These are phyloP conservation scores for Phenacoccus solenopsis DNA, from an alignment of 1,140 invertebrate genomes.

Conservation along the genomic window DNA sequence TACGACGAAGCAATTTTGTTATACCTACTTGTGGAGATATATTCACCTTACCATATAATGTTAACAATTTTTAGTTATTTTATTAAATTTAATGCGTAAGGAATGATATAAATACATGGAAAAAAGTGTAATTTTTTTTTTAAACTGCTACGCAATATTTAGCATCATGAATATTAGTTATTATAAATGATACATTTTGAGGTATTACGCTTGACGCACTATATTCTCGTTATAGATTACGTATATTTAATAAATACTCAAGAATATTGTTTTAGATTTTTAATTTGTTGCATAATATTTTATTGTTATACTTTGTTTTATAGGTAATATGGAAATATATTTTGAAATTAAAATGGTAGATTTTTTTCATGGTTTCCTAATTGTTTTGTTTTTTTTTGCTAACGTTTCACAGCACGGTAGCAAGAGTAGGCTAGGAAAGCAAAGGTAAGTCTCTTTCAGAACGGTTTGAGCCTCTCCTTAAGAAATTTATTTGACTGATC, in stretches of 20 bases:
- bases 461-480: too few species aligned
- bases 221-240: not conserved
- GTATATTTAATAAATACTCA: conserved; percentile 8
- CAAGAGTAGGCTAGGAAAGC: too few species aligned
- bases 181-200: not conserved
- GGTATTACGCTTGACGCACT: not conserved
- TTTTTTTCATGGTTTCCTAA: not conserved
- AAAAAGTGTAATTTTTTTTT: not conserved
- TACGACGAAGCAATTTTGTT: not conserved
- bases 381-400: too few species aligned
- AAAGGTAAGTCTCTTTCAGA: too few species aligned
- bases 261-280: conserved; percentile 11
- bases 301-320: conserved; percentile 11
- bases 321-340: conserved; percentile 12
- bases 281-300: conserved; percentile 16
- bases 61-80: not conserved
- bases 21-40: not conserved
- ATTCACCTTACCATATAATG: not conserved
- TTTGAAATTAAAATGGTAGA: conserved; percentile 5
- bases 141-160: not conserved
- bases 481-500: too few species aligned
- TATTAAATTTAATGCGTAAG: not conserved
- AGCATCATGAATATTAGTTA: not conserved
- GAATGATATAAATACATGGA: not conserved
- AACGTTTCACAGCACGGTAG: too few species aligned